Conservation (phyloP, 2,113 vertebrate species). For the Mungos mungo region DNA sequence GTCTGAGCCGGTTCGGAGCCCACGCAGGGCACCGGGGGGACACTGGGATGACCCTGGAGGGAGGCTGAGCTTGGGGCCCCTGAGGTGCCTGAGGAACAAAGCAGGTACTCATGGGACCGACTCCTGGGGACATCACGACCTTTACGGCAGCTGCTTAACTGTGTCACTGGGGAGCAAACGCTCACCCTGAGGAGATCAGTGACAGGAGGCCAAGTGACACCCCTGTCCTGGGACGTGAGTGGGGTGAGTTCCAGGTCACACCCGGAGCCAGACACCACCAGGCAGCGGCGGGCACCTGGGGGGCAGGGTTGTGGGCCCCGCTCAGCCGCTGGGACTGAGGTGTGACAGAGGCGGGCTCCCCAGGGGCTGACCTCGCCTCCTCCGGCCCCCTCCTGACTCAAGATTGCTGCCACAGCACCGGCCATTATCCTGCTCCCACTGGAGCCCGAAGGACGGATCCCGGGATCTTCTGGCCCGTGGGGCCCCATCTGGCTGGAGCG, state of each 20-base stretch:
- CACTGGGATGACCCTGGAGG: fast-evolving
- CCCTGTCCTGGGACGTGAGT: not conserved
- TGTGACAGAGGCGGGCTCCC: fast-evolving
- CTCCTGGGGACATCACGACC: fast-evolving
- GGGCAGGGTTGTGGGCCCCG: fast-evolving
- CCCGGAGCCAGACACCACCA: fast-evolving
- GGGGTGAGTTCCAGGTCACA: fast-evolving
- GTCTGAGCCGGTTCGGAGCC: fast-evolving
- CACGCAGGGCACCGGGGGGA: fast-evolving
- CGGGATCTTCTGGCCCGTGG: fast-evolving
- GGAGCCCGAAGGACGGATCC: not conserved
- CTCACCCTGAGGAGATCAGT: too few species aligned
- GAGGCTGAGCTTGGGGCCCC: too few species aligned
- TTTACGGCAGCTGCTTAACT: fast-evolving
- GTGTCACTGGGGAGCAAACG: fast-evolving
- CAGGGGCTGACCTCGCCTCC: not conserved
- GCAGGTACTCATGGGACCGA: fast-evolving
- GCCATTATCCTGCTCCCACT: fast-evolving
- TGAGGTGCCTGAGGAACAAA: not conserved
- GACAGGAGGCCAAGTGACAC: fast-evolving
- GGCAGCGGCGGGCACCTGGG: not conserved
- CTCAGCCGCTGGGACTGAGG: fast-evolving
- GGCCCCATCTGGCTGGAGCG: not conserved
- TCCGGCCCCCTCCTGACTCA: fast-evolving
- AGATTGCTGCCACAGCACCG: fast-evolving